Percentiles rank a stretch among this genome's conserved stretches.
phyloP scores from a whole-genome alignment of 2,888 invertebrate genomes.

The Agonopterix subpropinquella region DNA sequence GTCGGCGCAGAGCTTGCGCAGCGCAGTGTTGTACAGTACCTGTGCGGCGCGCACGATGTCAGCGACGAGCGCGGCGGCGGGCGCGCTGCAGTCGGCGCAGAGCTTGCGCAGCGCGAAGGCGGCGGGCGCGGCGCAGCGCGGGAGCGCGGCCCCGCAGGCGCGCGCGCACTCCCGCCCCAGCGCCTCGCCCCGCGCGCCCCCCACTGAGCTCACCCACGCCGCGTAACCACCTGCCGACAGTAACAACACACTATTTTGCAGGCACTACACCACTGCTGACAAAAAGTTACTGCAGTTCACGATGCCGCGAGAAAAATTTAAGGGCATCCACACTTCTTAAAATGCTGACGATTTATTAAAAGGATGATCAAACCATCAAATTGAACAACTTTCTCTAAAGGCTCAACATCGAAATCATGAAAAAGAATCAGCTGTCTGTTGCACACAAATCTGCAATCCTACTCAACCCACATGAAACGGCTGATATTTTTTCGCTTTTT shows the following conservation, averaged over 20 bases:
- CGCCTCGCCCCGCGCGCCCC: conserved; percentile 27
- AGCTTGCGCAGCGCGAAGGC: conserved; percentile 91
- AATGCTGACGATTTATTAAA: too few relatives aligned
- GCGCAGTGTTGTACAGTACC: conserved; percentile 58
- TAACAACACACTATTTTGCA: background rate
- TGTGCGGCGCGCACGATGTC: conserved; percentile 82
- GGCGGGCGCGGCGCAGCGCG: conserved; percentile 87
- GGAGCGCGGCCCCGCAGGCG: conserved; percentile 58
- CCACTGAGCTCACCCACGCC: conserved; percentile 81
- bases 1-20: conserved; percentile 91
- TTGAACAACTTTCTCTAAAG: too few relatives aligned
- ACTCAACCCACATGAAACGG: too few relatives aligned
- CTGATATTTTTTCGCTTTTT: too few relatives aligned
- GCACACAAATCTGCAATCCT: too few relatives aligned
- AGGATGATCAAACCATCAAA: too few relatives aligned
- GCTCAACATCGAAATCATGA: too few relatives aligned
- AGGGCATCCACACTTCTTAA: too few relatives aligned
- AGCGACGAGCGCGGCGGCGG: conserved; percentile 84
- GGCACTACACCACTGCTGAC: background rate
- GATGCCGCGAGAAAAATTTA: too few relatives aligned
- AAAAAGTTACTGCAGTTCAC: too few relatives aligned
- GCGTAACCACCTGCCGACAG: conserved; percentile 74
- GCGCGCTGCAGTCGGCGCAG: conserved; percentile 85
- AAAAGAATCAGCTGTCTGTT: too few relatives aligned
- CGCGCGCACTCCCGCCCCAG: conserved; percentile 52